phyloP scores from a whole-genome alignment of 2,888 invertebrate genomes.

The Catocala sponsa region DNA sequence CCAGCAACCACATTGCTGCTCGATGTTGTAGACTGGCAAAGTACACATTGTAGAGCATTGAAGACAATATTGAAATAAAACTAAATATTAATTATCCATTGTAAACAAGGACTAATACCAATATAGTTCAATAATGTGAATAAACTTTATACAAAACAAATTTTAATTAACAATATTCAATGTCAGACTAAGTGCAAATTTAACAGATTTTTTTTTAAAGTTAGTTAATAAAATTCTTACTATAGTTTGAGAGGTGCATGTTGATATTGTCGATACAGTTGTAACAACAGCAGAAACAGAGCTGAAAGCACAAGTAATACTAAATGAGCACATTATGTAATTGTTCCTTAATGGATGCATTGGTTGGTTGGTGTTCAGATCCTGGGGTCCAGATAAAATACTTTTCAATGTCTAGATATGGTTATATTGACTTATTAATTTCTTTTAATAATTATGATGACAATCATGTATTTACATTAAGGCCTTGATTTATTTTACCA shows the following conservation, averaged over 20 bases:
- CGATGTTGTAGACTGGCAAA: conserved; percentile 83
- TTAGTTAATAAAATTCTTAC: conserved; percentile 64
- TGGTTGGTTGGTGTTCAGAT: too few species aligned
- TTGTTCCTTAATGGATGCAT: too few species aligned
- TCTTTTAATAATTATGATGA: too few species aligned
- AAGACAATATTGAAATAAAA: too few species aligned
- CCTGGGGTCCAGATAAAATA: too few species aligned
- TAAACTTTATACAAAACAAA: not conserved
- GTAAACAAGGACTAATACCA: too few species aligned
- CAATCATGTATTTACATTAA: too few species aligned
- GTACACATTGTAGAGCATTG: too few species aligned
- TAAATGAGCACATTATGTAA: not conserved
- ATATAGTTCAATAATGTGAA: not conserved
- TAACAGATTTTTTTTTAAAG: conserved; percentile 22
- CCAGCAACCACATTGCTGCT: conserved; percentile 90
- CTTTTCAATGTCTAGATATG: too few species aligned
- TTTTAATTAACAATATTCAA: not conserved
- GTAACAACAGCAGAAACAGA: conserved; percentile 79
- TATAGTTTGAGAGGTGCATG: conserved; percentile 83
- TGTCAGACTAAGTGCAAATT: not conserved
- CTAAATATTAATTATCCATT: too few species aligned
- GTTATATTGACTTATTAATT: too few species aligned
- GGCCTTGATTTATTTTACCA: too few species aligned
- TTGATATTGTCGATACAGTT: conserved; percentile 80
- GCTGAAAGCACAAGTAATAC: conserved; percentile 65